These are phyloP conservation scores for Gymnoscopelus microlampas DNA, from an alignment of 2,797 vertebrate species.

Conservation along the genomic window DNA sequence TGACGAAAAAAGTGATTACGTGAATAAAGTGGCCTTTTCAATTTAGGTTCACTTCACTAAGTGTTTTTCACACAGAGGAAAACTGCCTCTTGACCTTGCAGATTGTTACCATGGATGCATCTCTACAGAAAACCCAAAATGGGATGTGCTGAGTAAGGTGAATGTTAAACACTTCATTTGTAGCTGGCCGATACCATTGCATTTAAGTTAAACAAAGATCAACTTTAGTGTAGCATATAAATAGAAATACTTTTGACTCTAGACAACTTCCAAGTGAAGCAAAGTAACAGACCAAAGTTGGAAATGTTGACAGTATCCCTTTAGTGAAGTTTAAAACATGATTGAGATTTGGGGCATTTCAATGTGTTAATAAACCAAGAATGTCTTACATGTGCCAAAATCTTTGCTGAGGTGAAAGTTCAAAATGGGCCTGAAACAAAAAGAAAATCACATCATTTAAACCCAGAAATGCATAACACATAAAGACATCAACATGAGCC, in stretches of 20 bases:
- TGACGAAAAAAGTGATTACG: not conserved
- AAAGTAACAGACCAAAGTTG: not conserved
- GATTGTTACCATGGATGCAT: too few relatives aligned
- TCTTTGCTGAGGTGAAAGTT: slow-evolving; percentile 90
- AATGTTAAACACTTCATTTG: not conserved
- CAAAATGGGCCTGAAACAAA: slow-evolving; percentile 88
- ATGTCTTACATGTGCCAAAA: slow-evolving; percentile 93
- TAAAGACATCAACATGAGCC: not conserved
- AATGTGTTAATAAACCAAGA: not conserved
- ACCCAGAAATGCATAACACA: not conserved
- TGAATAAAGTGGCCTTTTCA: not conserved
- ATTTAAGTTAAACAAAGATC: not conserved
- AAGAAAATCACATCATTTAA: slow-evolving; percentile 41
- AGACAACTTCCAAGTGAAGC: not conserved
- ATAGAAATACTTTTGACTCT: not conserved
- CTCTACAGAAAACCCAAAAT: not conserved
- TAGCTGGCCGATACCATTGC: not conserved
- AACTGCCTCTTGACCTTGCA: too few relatives aligned
- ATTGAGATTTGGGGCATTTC: too few relatives aligned
- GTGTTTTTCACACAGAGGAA: not conserved
- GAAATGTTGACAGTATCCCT: not conserved
- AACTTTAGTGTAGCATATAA: not conserved
- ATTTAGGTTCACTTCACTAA: not conserved
- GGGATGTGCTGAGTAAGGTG: not conserved
- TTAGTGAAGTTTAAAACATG: not conserved